Conservation (phyloP, 1,140 invertebrate species). For the Ditylenchus dipsaci region DNA sequence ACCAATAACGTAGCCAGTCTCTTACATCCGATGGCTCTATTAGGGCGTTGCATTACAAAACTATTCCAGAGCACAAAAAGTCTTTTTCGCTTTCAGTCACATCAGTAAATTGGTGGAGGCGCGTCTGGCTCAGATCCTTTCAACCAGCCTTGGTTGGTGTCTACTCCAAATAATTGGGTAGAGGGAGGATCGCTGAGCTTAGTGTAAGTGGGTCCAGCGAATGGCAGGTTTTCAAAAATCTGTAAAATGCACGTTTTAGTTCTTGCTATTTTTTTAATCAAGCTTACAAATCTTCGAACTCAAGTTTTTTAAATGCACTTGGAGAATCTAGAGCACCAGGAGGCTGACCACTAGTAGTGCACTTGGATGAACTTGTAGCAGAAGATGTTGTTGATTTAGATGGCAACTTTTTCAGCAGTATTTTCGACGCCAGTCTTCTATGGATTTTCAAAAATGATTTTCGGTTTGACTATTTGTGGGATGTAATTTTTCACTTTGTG, state of each 20-base stretch:
- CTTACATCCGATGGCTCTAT: background rate
- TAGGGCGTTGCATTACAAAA: background rate
- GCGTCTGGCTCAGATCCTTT: background rate
- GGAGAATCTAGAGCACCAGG: background rate
- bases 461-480: too few species aligned
- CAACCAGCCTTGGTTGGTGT: background rate
- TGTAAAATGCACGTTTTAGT: background rate
- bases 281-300: background rate
- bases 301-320: background rate
- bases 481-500: too few species aligned
- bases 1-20: background rate
- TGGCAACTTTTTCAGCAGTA: too few species aligned
- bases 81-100: background rate
- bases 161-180: slow-evolving; percentile 3
- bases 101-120: slow-evolving; percentile 5
- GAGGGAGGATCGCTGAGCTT: background rate
- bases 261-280: background rate
- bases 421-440: too few species aligned
- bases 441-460: too few species aligned
- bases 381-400: too few species aligned
- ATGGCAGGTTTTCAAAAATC: slow-evolving; percentile 6
- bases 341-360: too few species aligned
- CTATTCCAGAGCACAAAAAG: slow-evolving; percentile 2
- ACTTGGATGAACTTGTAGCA: too few species aligned
- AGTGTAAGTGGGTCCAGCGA: slow-evolving; percentile 4